Percentiles rank a stretch among this genome's conserved stretches.
These are phyloP conservation scores for Saturnia pavonia DNA, from an alignment of 2,888 invertebrate species.

Conservation along the genomic window DNA sequence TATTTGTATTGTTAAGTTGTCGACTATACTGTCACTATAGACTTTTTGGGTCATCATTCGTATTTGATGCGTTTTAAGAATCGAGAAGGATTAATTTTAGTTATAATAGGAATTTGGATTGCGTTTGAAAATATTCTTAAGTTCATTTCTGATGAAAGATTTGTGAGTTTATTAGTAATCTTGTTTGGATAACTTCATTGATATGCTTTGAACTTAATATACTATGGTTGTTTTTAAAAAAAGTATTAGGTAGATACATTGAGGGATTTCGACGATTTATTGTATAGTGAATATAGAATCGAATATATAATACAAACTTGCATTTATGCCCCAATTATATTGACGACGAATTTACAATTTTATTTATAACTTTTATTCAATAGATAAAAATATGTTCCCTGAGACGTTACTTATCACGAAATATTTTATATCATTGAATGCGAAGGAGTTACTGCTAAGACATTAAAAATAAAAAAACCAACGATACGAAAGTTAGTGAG, in stretches of 20 bases:
- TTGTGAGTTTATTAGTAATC: slow-evolving; percentile 46
- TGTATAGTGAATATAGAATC: not conserved
- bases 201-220: not conserved
- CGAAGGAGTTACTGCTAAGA: not conserved
- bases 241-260: not conserved
- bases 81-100: slow-evolving; percentile 68
- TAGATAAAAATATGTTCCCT: not conserved
- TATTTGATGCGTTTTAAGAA: slow-evolving; percentile 73
- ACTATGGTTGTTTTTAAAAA: not conserved
- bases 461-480: not conserved
- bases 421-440: not conserved
- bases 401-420: too few species aligned
- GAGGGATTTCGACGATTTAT: not conserved
- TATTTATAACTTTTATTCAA: not conserved
- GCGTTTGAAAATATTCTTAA: slow-evolving; percentile 42
- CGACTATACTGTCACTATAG: slow-evolving; percentile 64
- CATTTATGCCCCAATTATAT: too few species aligned
- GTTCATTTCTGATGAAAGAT: slow-evolving; percentile 35
- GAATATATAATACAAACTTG: too few species aligned
- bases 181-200: slow-evolving; percentile 5
- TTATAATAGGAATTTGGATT: slow-evolving; percentile 61
- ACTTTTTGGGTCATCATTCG: slow-evolving; percentile 73
- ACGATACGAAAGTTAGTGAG: not conserved
- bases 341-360: too few species aligned
- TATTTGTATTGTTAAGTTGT: slow-evolving; percentile 61